Base-by-base conservation (phyloP, 2,113 vertebrate genomes). In the Ptilonorhynchus violaceus region DNA sequence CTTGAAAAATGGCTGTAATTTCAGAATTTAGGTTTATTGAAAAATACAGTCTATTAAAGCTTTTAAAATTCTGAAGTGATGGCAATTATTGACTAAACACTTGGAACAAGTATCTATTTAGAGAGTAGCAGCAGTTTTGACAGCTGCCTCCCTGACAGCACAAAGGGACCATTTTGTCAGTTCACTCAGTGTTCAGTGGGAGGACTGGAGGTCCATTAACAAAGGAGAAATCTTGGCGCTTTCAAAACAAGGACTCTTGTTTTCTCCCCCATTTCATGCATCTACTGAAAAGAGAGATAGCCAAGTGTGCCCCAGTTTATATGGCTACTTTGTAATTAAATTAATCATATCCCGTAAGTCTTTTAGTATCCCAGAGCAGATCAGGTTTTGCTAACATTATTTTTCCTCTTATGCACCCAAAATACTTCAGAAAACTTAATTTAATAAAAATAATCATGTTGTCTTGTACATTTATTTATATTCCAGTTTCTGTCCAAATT, bases 161-260 rank as follows among this genome's bases (percentile, higher is more conserved):
- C 92, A 96, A 93, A 95, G 83, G 66, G 24, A 91, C 39, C 55
- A 35, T 77, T 95, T 83, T 95, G 72, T 88, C 72, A 60, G 31
- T 63, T 87, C 87, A 39, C 44, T 63, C 42, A 15, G 39, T 49
- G 50, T 63, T 80, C 59, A 70, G 72, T 16, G 63, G 50, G 67
- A 74, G 35, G 33, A 91, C 83, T 92, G 68, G 49, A 92, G 74
- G 59, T 70, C 83, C 89, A 66, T 86, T 86, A 88, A 91, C 59
- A 96, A 88, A 69, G 55, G 18, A 74, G 72, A 66, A 55, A 93
- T 80, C 59, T 77, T 19, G 0, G 47, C 0, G 0, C 58, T 93
- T 88, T 42, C 49, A 42, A 69, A 92, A 95, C 85, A 95, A 92
- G 63, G 33, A 50, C 46, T 92, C 53, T 58, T 92, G 59, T 84